Evolutionary conservation across 2,797 vertebrate species (phyloP), one percentile per base, ranked within the genome.

Genomic region (Microtus obscurus): DNA sequence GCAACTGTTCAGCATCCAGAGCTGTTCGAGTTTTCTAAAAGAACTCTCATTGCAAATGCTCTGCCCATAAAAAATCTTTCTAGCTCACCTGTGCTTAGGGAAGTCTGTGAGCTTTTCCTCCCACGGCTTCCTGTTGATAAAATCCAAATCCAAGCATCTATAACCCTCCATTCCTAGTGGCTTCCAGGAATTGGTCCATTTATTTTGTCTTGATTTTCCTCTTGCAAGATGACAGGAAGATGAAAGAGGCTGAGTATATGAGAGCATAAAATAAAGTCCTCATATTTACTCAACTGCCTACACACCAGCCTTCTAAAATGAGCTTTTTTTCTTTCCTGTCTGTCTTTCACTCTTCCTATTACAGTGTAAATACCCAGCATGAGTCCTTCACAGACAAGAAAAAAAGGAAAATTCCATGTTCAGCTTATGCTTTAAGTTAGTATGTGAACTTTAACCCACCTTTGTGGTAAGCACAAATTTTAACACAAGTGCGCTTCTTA

Each of bases 261-360:
- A 61, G 14, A 94, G 29, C 53, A 86, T 78, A 61, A 95, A 95
- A 74, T 91, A 96, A 95, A 97, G 88, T 89, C 10, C 1, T 90
- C 1, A 13, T 77, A 34, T 79, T 93, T 87, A 90, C 61, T 94
- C 45, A 95, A 89, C 65, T 31, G 10, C 63, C 73, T 78, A 31
- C 87, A 93, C 27, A 87, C 8, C 53, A 48, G 82, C n/a, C 93
- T 83, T 29, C 56, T 89, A 53, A 89, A 74, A 74, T 79, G 48
- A 89, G 61, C 2, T 27, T 87, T 88, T 61, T 56, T 29, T 37
- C 6, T 85, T 91, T 77, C 7, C 16, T 76, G 10, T n/a, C 10
- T 4, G 67, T 89, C 90, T 86, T 95, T 95, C 12, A 90, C 1
- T 71, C 6, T 83, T 13, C 19, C 23, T 7, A 51, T 2, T n/a